Evolutionary conservation across 2,797 vertebrate genomes (phyloP), one percentile per base, ranked within the genome.

Genomic region (Lagothrix lagotricha): DNA sequence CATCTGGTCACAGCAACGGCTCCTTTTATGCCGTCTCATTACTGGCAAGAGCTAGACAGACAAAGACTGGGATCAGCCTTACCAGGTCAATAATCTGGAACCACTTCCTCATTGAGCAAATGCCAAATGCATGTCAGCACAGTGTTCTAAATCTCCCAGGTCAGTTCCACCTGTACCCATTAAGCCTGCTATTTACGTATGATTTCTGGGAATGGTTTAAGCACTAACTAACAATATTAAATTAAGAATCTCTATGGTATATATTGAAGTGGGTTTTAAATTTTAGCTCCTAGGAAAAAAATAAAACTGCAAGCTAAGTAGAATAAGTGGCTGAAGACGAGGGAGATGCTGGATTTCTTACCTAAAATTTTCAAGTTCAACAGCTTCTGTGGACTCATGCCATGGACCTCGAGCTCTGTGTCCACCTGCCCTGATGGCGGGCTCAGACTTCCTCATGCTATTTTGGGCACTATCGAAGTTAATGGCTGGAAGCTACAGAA

Each of bases 291-390:
- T 57, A 3, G 28, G 52, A 64, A n/a, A 81, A 58, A 77, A 39
- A 72, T 36, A 75, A 95, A 67, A 52, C 13, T 58, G 39, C 22
- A 20, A 67, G 19, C 24, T 93, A 75, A 90, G 30, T 15, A 30
- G 93, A 46, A 41, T 10, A 73, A 64, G 36, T 26, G 46, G 46
- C n/a, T 26, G 67, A 73, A 88, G 12, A n/a, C 17, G 41, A 87
- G 10, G 52, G 20, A 46, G 57, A 77, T 12, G 7, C 33, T 20
- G 33, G 30, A 50, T 75, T 96, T 95, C 96, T 97, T 98, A 99
- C 99, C 99, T 99, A 95, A 99, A 99, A 96, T 99, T 99, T 94
- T 99, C 99, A 98, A 99, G 99, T 94, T 99, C 99, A 73, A 98
- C 97, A 58, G 98, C 98, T 98, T 99, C 99, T n/a, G 88, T 98